Evolutionary conservation across 37 sponge, comb jelly and placozoan genomes (phyloP), one percentile per base, ranked within the genome.

Genomic region (Cliona cf. orientalis): DNA sequence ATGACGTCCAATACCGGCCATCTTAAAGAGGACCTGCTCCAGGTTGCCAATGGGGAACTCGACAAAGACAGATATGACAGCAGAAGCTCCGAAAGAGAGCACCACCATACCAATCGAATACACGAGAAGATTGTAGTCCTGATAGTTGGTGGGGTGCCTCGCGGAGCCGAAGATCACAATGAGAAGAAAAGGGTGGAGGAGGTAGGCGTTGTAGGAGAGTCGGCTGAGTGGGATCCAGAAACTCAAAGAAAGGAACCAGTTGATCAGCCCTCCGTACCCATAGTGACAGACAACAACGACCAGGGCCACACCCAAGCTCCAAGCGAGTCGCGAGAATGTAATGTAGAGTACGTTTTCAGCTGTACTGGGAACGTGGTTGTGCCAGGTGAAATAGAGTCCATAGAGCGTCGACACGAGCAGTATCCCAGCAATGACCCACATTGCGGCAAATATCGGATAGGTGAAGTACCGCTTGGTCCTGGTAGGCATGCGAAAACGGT

Each of bases 191-290:
- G 89, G 92, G 46, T 97, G 97, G 38, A 91, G 43, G 34, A 97
- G 92, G 66, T 97, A 97, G 37, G 95, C 92, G 38, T 34, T 74
- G 71, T 78, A 94, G 14, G 97, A 84, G 39, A 97, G 74, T 21
- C 97, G 89, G 57, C 94, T 78, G 1, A 94, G 80, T 0, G 97
- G 97, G 11, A 89, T 74, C 97, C 97, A 97, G 17, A 94, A 60
- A 34, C 65, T 46, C 90, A 91, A 81, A 26, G 95, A 91, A 46
- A 97, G 75, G 36, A 97, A 79, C 1, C 38, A 70, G 60, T 93
- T 89, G 74, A 73, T 75, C 59, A 36, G 39, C 26, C 97, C 83
- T n/a, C 92, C 97, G 81, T 89, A 84, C 0, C 90, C 90, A 78
- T 86, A 69, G 76, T 91, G 90, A 70, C 97, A 96, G 59, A 58